Percentiles rank a stretch among this genome's conserved stretches.
phyloP scores from a whole-genome alignment of 2,113 vertebrate genomes.

The Alouatta palliata region DNA sequence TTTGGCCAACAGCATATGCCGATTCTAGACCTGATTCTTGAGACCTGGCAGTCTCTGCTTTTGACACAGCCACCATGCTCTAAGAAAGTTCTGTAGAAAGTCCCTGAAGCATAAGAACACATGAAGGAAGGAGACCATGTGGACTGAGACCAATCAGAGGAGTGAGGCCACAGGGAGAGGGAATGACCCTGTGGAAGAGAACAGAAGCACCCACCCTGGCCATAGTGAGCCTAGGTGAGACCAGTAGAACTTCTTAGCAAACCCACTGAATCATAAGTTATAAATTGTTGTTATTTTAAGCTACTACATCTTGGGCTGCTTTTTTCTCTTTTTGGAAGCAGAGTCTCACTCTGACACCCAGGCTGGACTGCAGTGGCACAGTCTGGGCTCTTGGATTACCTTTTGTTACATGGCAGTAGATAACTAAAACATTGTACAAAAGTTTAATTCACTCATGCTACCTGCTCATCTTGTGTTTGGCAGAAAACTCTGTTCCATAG shows the following conservation, averaged over 20 bases:
- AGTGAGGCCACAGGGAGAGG: background rate
- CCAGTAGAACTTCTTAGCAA: background rate
- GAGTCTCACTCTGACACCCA: no score
- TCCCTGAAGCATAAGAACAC: background rate
- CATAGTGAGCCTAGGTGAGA: background rate
- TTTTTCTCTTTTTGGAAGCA: no score
- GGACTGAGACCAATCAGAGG: background rate
- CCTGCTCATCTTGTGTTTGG: background rate
- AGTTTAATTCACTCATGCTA: background rate
- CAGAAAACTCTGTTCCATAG: background rate
- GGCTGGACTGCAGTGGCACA: no score
- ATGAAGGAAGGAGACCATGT: background rate
- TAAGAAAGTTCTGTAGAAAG: background rate
- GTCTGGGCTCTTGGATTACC: no score
- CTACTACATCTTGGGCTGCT: background rate
- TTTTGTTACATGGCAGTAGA: background rate
- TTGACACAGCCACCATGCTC: no score
- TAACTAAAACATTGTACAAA: background rate
- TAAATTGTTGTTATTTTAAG: background rate
- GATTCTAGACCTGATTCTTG: background rate
- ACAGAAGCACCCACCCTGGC: background rate
- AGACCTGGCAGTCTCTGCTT: background rate
- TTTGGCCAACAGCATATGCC: background rate
- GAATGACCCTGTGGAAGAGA: background rate
- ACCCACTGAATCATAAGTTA: background rate